A percentile compares a stretch with the other conserved stretches of the same genome.
Conservation (phyloP, 1,140 invertebrate genomes). For the Lepidurus apus region DNA sequence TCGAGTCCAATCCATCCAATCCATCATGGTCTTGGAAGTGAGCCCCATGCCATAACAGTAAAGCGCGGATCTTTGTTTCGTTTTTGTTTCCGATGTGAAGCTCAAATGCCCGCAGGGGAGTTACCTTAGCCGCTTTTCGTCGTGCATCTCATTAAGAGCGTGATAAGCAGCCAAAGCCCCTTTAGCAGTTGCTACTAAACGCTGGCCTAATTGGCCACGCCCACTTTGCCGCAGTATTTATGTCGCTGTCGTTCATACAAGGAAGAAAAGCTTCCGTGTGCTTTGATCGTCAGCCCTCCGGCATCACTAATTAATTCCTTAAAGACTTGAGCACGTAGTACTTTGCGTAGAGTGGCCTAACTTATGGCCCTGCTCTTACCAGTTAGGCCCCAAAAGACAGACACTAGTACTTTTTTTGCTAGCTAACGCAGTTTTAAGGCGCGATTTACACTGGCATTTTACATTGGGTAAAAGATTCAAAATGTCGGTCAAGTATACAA, state of each 20-base stretch:
- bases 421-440: no score
- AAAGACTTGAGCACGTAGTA: not conserved
- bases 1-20: no score
- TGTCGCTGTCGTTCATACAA: not conserved
- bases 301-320: not conserved
- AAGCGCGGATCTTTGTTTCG: not conserved
- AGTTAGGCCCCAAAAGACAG: no score
- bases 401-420: no score
- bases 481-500: no score
- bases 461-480: no score
- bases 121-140: not conserved
- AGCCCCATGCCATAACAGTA: not conserved
- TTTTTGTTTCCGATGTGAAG: not conserved
- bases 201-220: not conserved
- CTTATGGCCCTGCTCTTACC: not conserved
- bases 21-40: no score
- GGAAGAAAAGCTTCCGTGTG: not conserved
- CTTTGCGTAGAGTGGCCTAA: not conserved
- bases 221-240: not conserved
- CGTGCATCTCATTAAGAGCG: constrained; percentile 17
- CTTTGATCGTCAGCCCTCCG: not conserved
- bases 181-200: constrained; percentile 4
- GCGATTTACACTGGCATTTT: no score
- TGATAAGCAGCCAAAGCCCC: constrained; percentile 1
- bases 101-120: not conserved